Evolutionary conservation across 2,113 vertebrate genomes (phyloP).

Genomic region (Hylia prasina): DNA sequence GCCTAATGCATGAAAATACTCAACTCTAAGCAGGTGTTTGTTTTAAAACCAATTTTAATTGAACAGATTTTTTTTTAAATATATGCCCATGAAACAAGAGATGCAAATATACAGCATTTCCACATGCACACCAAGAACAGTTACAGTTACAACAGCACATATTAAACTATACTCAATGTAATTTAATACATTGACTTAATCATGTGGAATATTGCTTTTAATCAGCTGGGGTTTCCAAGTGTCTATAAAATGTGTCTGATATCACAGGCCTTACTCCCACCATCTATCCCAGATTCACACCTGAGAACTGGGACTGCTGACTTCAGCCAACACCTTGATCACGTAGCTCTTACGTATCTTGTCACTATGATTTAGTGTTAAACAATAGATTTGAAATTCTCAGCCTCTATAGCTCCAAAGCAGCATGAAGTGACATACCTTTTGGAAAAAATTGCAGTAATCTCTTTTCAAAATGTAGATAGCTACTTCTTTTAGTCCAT

Average conservation of each 20-base stretch:
- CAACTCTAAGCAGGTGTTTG: neutral
- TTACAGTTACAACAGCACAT: neutral
- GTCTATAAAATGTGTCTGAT: neutral
- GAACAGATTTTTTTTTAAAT: neutral
- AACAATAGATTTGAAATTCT: neutral
- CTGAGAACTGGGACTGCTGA: neutral
- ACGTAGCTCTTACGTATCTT: neutral
- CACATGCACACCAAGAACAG: neutral
- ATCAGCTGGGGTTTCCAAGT: neutral
- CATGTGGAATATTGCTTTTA: neutral
- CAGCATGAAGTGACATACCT: slow-evolving; percentile 71
- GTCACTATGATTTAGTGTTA: neutral
- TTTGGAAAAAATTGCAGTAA: slow-evolving; percentile 94
- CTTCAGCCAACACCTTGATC: neutral
- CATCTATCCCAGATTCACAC: neutral
- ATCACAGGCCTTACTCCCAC: neutral
- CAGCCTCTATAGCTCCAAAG: neutral
- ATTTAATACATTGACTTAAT: neutral
- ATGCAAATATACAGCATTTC: neutral
- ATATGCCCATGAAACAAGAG: neutral
- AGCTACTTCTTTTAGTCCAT: slow-evolving; percentile 89
- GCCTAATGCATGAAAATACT: neutral
- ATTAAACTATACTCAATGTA: neutral
- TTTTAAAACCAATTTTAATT: neutral
- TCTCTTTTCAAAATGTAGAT: slow-evolving; percentile 89